Evolutionary conservation across 2,888 invertebrate species (phyloP).

Genomic region (Sarcophaga rosellei): DNA sequence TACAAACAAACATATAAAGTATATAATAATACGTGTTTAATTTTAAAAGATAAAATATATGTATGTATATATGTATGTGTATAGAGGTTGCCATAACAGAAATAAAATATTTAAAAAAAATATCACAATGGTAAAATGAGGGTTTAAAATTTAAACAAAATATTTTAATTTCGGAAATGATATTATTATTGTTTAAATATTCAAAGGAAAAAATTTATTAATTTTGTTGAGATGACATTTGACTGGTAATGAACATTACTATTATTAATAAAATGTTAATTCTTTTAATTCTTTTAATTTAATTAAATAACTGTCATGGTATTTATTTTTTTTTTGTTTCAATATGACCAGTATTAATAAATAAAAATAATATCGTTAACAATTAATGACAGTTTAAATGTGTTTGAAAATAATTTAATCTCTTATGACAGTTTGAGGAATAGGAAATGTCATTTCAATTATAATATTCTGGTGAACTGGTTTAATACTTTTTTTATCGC

Average conservation of each 20-base stretch:
- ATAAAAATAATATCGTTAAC: constrained; percentile 44
- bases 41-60: too few species aligned
- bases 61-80: too few species aligned
- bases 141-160: neutral
- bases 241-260: constrained; percentile 16
- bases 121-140: constrained; percentile 54
- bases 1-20: constrained; percentile 35
- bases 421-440: constrained; percentile 42
- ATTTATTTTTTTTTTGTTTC: constrained; percentile 9
- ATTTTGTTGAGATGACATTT: constrained; percentile 43
- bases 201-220: too few species aligned
- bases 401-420: constrained; percentile 46
- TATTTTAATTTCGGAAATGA: neutral
- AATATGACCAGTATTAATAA: constrained; percentile 49
- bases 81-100: neutral
- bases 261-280: constrained; percentile 12
- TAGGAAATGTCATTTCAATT: constrained; percentile 43
- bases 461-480: neutral
- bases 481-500: neutral
- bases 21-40: neutral
- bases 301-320: constrained; percentile 53
- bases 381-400: constrained; percentile 57
- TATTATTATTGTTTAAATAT: constrained; percentile 2
- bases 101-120: constrained; percentile 49
- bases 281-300: constrained; percentile 52